phyloP scores from a whole-genome alignment of 2,113 vertebrate species.

The Phylloscopus trochiloides region DNA sequence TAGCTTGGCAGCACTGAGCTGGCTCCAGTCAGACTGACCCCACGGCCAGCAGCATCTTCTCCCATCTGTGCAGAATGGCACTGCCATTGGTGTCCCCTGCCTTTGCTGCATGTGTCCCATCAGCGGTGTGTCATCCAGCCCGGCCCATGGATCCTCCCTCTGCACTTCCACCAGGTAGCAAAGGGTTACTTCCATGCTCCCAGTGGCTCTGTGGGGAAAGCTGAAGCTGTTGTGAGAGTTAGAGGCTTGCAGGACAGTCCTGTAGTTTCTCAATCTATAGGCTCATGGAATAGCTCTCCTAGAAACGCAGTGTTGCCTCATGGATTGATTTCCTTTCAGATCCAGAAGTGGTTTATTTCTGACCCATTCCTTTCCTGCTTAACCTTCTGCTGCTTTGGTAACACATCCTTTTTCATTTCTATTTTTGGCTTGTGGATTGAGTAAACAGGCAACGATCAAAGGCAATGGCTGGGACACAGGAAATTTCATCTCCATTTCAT shows the following conservation, averaged over 20 bases:
- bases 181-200: fast-evolving
- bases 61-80: neutral
- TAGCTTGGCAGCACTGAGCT: neutral
- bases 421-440: neutral
- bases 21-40: neutral
- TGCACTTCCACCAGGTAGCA: neutral
- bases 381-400: neutral
- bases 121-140: fast-evolving
- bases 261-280: neutral
- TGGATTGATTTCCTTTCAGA: neutral
- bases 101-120: fast-evolving
- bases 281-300: neutral
- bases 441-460: neutral
- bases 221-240: neutral
- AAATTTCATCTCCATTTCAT: neutral
- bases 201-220: neutral
- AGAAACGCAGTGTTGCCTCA: neutral
- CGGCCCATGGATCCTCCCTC: neutral
- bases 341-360: neutral
- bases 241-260: neutral
- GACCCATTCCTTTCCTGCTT: neutral
- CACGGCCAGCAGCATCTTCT: neutral
- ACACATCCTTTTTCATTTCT: neutral
- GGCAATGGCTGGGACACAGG: neutral
- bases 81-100: fast-evolving